Percentiles rank a stretch among this genome's conserved stretches.
phyloP scores from a whole-genome alignment of 2,888 invertebrate species.

The Anthophora plumipes region DNA sequence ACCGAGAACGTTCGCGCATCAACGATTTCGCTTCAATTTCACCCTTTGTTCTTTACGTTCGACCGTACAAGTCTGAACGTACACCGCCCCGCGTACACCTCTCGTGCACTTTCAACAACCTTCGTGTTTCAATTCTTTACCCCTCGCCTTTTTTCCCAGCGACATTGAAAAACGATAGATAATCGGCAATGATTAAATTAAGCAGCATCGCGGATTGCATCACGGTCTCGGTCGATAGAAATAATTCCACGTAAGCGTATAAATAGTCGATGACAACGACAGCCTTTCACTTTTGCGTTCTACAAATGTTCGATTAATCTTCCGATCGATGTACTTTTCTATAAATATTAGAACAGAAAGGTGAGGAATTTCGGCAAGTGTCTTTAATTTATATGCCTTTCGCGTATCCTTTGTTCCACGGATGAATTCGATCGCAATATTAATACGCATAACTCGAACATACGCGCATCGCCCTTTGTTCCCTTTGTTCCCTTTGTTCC shows the following conservation, averaged over 20 bases:
- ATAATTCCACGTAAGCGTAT: slow-evolving; percentile 12
- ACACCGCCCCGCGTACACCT: not conserved
- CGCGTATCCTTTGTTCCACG: slow-evolving; percentile 44
- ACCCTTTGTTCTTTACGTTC: slow-evolving; percentile 40
- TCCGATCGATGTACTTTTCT: not conserved
- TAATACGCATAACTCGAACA: slow-evolving; percentile 33
- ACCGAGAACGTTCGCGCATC: slow-evolving; percentile 35
- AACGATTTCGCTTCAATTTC: slow-evolving; percentile 46
- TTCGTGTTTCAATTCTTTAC: slow-evolving; percentile 2
- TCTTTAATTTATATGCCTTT: slow-evolving; percentile 43
- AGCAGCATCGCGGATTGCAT: not conserved
- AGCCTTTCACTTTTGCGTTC: slow-evolving; percentile 27
- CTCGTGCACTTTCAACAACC: not conserved
- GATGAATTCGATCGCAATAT: slow-evolving; percentile 51
- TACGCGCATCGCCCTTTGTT: slow-evolving; percentile 70
- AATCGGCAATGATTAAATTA: not conserved
- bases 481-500: slow-evolving; percentile 53
- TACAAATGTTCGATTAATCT: no score
- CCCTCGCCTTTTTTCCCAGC: not conserved
- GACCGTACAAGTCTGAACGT: not conserved
- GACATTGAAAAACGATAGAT: not conserved
- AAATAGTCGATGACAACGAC: slow-evolving; percentile 38
- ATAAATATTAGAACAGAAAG: not conserved
- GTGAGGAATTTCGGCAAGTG: no score
- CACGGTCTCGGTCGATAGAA: not conserved